Conservation (phyloP, 1,140 invertebrate genomes). For the Coboldia fuscipes region DNA sequence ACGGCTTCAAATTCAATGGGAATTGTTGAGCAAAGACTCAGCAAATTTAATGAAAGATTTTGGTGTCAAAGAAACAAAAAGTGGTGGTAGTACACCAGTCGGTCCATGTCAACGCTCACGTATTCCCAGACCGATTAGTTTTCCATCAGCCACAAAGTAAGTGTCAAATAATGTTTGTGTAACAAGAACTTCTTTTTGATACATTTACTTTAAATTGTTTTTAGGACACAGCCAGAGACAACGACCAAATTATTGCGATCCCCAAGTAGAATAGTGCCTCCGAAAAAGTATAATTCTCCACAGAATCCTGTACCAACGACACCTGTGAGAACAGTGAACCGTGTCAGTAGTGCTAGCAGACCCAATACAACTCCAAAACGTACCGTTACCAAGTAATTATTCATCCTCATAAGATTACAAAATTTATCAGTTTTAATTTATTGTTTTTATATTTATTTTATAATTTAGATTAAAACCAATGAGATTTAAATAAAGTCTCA, state of each 20-base stretch:
- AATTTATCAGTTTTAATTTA: too few relatives aligned
- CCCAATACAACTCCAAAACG: too few relatives aligned
- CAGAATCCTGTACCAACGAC: slow-evolving; percentile 3
- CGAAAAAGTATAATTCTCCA: slow-evolving; percentile 11
- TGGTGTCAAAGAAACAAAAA: slow-evolving; percentile 25
- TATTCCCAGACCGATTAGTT: slow-evolving; percentile 42
- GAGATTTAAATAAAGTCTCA: too few relatives aligned
- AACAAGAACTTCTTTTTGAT: background rate
- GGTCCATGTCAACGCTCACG: slow-evolving; percentile 28
- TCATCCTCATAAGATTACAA: too few relatives aligned
- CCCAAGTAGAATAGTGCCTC: slow-evolving; percentile 18
- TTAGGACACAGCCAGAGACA: slow-evolving; percentile 8
- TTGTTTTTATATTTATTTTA: too few relatives aligned
- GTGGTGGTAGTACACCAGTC: slow-evolving; percentile 20
- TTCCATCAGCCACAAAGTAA: slow-evolving; percentile 30
- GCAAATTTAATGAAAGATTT: slow-evolving; percentile 16
- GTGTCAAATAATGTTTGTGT: slow-evolving; percentile 1
- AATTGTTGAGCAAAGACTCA: slow-evolving; percentile 39
- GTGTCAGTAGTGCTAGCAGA: too few relatives aligned
- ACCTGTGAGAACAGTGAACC: too few relatives aligned
- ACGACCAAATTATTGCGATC: slow-evolving; percentile 8
- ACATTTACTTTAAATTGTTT: background rate
- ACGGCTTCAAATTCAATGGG: slow-evolving; percentile 69
- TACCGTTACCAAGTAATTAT: too few relatives aligned
- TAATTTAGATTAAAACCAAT: too few relatives aligned